Base-by-base conservation (phyloP, 2,888 invertebrate genomes). In the Drosophila demipolita region DNA sequence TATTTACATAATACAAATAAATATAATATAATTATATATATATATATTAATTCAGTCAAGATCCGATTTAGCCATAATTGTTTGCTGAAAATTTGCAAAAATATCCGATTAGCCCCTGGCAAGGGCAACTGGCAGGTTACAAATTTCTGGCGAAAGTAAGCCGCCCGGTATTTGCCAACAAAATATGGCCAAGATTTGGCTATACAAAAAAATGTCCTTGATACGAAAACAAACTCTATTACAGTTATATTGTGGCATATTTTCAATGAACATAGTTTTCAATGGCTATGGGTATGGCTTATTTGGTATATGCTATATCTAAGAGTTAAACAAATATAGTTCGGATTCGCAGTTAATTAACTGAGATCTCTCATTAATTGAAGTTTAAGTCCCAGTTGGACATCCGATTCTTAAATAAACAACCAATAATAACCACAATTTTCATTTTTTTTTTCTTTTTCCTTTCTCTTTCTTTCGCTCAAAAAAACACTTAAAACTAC, bases 401-500 rank as follows among this genome's bases (percentile, higher is more conserved):
- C 20, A 45, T 23, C 45, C 45, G 45, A 55, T 26, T 38, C 11
- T 36, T 26, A 12, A 54, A 57, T 32, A 40, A 11, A 7, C 12
- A 23, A 17, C 40, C 15, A 49, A 32, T 33, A 61, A 72, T 38
- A 36, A 64, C 60, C 50, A 38, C 26, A 58, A 53, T 55, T 23
- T 54, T 17, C 17, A n/a, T n/a, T 57, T 35, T 50, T 58, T 66
- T 82, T 83, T 29, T 45, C 23, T 2, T 45, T 45, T 45, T 45
- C 73, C 63, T 75, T 83, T 73, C 67, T 66, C 86, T 82, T 82
- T 79, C 72, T 80, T 83, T 74, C 72, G 70, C 66, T 83, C 89
- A 84, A 82, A 88, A 83, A 83, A 83, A 84, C 83, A 84, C 83
- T 84, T 84, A 84, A 66, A 40, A 61, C 88, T 88, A 84, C 67